phyloP scores from a whole-genome alignment of 2,797 vertebrate genomes.

The Erpetoichthys calabaricus region DNA sequence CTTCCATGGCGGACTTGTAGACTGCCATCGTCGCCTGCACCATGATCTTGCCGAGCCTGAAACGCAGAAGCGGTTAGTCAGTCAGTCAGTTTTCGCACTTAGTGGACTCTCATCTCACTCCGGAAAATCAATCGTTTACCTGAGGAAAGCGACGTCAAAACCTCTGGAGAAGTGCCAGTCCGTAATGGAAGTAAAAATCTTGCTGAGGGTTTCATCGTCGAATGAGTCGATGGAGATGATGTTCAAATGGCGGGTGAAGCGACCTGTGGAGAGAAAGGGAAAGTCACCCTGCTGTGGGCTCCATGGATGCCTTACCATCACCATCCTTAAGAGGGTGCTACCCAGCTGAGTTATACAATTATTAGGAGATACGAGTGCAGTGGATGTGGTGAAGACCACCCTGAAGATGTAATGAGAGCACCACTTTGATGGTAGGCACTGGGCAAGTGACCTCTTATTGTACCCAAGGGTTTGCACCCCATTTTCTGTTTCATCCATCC shows the following conservation, averaged over 20 bases:
- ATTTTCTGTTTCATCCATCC: too few relatives aligned
- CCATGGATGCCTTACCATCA: too few relatives aligned
- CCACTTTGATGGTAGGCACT: too few relatives aligned
- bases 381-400: too few relatives aligned
- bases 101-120: background rate
- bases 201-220: constrained; percentile 69
- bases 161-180: constrained; percentile 84
- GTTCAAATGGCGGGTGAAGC: constrained; percentile 81
- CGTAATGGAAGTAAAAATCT: constrained; percentile 73
- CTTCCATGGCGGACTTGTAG: constrained; percentile 66
- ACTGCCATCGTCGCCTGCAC: constrained; percentile 75
- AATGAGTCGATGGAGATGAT: constrained; percentile 71
- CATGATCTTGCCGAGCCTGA: constrained; percentile 69
- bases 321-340: too few relatives aligned
- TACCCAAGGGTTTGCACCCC: too few relatives aligned
- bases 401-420: too few relatives aligned
- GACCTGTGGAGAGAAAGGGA: constrained; percentile 41
- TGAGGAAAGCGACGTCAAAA: constrained; percentile 62
- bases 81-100: background rate
- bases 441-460: too few relatives aligned
- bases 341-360: too few relatives aligned
- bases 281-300: too few relatives aligned
- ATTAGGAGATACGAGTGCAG: too few relatives aligned
- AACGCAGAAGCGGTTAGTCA: constrained; percentile 13
- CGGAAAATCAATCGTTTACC: constrained; percentile 37